A percentile compares a stretch with the other conserved stretches of the same genome.
These are phyloP conservation scores for Eupithecia subumbrata DNA, from an alignment of 2,888 invertebrate species.

Conservation along the genomic window DNA sequence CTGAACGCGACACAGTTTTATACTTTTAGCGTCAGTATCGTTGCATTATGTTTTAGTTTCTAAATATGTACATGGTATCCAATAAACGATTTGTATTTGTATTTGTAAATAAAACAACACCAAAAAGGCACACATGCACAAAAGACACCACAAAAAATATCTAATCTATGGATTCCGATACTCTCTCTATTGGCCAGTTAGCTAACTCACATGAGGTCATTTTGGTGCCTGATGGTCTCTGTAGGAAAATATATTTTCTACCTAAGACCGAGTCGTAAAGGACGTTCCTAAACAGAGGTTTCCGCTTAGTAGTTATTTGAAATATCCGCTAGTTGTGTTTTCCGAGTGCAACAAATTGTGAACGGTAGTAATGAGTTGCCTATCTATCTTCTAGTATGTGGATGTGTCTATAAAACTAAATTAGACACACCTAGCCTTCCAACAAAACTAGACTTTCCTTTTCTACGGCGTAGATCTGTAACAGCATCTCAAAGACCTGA, in stretches of 20 bases:
- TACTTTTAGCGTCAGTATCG: too few relatives aligned
- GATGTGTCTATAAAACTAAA: conserved; percentile 1
- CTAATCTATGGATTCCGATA: too few relatives aligned
- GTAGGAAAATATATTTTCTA: neutral
- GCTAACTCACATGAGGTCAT: neutral
- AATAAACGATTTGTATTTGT: too few relatives aligned
- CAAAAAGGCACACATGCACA: too few relatives aligned
- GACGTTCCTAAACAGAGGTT: neutral
- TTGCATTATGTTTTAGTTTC: too few relatives aligned
- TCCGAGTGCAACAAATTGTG: conserved; percentile 4
- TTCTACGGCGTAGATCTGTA: neutral
- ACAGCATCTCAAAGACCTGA: neutral
- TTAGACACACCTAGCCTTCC: neutral
- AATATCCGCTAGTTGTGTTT: neutral
- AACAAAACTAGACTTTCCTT: neutral
- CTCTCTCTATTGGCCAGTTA: neutral
- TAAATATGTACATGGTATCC: too few relatives aligned
- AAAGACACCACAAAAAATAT: neutral
- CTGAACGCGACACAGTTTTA: too few relatives aligned
- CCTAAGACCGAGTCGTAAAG: neutral
- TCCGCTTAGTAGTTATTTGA: neutral
- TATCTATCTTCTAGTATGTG: neutral
- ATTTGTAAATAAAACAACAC: too few relatives aligned
- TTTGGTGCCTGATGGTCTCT: neutral
- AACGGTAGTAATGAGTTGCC: conserved; percentile 4